These are phyloP conservation scores for Butorides virescens DNA, from an alignment of 2,113 vertebrate genomes.

Conservation along the genomic window DNA sequence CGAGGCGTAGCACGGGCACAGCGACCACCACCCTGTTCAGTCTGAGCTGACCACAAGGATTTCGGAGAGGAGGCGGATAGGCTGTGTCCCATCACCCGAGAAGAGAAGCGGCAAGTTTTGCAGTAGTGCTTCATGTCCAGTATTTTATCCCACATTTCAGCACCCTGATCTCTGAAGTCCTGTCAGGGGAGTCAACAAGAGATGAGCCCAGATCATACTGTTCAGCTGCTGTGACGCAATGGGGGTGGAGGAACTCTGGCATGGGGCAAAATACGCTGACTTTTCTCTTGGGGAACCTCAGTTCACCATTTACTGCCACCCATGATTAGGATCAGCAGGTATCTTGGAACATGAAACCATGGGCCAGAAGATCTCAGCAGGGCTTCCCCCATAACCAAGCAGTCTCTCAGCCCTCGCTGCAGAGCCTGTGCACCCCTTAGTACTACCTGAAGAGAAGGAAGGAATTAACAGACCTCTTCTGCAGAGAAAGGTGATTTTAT, in stretches of 20 bases:
- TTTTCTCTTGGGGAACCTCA: neutral
- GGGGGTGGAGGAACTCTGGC: fast-evolving
- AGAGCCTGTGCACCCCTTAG: neutral
- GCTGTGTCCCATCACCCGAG: neutral
- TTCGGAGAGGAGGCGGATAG: neutral
- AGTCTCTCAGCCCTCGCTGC: neutral
- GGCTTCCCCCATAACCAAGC: neutral
- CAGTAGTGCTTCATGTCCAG: fast-evolving
- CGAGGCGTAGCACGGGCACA: fast-evolving
- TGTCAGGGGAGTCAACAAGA: neutral
- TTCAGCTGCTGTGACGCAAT: neutral
- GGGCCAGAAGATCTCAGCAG: neutral
- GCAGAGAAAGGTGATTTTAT: neutral
- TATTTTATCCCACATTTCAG: neutral
- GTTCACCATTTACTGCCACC: neutral
- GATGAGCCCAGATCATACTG: neutral
- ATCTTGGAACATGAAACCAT: neutral
- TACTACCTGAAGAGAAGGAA: neutral
- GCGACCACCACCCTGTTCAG: neutral
- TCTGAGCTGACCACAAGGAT: neutral
- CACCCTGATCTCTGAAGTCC: neutral
- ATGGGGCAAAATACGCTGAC: neutral
- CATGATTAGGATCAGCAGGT: neutral
- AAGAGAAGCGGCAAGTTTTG: neutral
- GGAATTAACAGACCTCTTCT: neutral